A percentile compares a stretch with the other conserved stretches of the same genome.
These are phyloP conservation scores for Octomys mimax DNA, from an alignment of 2,797 vertebrate genomes.

Conservation along the genomic window DNA sequence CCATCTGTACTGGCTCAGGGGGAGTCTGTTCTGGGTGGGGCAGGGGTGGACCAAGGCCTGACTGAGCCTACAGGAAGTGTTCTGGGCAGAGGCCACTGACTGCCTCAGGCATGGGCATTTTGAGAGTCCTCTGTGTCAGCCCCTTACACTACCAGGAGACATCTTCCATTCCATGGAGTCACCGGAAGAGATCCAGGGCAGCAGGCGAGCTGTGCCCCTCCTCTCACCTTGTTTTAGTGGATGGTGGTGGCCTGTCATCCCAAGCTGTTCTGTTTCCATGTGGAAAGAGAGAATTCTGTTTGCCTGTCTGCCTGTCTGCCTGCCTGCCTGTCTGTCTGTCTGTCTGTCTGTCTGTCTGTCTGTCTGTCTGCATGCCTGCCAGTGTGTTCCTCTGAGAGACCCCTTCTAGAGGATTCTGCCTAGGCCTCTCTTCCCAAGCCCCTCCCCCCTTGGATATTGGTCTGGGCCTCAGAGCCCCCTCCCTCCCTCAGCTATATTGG, in stretches of 20 bases:
- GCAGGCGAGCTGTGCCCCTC: background rate
- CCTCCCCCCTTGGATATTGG: slow-evolving; percentile 78
- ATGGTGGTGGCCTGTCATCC: background rate
- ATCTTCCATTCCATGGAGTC: background rate
- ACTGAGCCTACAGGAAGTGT: background rate
- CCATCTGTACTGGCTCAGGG: background rate
- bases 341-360: background rate
- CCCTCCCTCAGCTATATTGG: slow-evolving; percentile 80
- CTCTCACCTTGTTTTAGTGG: background rate
- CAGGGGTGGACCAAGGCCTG: background rate
- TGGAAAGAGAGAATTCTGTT: slow-evolving; percentile 7
- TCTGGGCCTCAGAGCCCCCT: slow-evolving; percentile 81
- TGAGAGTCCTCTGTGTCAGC: background rate
- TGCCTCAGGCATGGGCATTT: background rate
- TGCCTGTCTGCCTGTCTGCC: background rate
- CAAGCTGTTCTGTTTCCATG: background rate
- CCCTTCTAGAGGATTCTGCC: slow-evolving; percentile 51
- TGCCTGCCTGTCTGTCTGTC: background rate
- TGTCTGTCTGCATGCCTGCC: background rate
- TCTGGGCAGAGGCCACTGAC: background rate
- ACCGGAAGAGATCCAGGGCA: background rate
- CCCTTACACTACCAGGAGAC: background rate
- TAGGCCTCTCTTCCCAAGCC: slow-evolving; percentile 35
- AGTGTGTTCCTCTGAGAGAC: slow-evolving; percentile 30
- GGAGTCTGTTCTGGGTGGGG: background rate